Evolutionary conservation across 2,888 invertebrate genomes (phyloP).

Genomic region (Mellilla xanthometata): DNA sequence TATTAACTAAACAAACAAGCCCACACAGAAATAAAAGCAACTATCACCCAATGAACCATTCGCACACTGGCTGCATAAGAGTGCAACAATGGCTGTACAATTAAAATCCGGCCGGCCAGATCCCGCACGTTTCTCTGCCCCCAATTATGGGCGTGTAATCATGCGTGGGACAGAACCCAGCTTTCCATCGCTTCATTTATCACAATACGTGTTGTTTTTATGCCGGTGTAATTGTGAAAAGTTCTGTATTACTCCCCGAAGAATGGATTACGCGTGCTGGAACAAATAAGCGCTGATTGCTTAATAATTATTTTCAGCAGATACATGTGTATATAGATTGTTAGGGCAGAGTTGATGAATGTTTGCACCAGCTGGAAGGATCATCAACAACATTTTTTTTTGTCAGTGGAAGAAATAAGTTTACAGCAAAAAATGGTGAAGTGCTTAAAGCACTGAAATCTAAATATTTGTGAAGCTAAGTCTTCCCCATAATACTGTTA

Average conservation of each 20-base stretch:
- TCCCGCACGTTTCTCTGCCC: slow-evolving; percentile 14
- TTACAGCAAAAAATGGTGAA: too few relatives aligned
- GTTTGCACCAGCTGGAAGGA: too few relatives aligned
- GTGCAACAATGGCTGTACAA: slow-evolving; percentile 13
- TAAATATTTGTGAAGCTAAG: too few relatives aligned
- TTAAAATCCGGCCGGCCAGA: slow-evolving; percentile 12
- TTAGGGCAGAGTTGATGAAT: too few relatives aligned
- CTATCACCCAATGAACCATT: slow-evolving; percentile 4
- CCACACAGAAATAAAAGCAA: neutral
- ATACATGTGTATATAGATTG: too few relatives aligned
- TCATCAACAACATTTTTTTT: too few relatives aligned
- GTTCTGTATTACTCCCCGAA: neutral
- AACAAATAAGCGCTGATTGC: too few relatives aligned
- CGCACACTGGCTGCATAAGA: neutral
- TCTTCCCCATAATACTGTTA: too few relatives aligned
- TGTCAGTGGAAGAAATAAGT: too few relatives aligned
- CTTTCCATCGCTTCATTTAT: slow-evolving; percentile 9
- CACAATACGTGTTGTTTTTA: slow-evolving; percentile 2
- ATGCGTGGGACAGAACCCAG: slow-evolving; percentile 6
- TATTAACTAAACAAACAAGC: neutral
- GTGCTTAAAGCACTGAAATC: too few relatives aligned
- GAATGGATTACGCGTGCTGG: too few relatives aligned
- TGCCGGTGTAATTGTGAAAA: neutral
- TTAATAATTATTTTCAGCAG: too few relatives aligned
- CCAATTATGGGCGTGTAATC: slow-evolving; percentile 19